phyloP scores from a whole-genome alignment of 2,797 vertebrate genomes.

The Pseudochaenichthys georgianus region DNA sequence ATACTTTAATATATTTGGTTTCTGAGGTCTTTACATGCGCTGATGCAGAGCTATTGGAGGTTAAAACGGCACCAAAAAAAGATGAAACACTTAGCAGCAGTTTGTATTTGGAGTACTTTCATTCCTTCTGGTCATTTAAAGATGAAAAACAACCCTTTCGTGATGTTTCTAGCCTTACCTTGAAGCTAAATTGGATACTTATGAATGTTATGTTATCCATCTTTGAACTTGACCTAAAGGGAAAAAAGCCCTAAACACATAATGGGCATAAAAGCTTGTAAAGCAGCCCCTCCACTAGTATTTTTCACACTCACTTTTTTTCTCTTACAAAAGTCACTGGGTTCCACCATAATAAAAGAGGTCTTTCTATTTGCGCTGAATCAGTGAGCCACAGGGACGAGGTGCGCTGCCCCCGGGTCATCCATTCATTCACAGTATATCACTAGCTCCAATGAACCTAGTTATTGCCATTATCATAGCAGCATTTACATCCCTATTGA shows the following conservation, averaged over 20 bases:
- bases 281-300: conserved; percentile 50
- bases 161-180: conserved; percentile 45
- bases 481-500: conserved; percentile 84
- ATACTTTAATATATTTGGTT: not conserved
- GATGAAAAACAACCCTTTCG: conserved; percentile 50
- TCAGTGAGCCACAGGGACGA: conserved; percentile 73
- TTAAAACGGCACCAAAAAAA: conserved; percentile 38
- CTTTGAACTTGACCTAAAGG: conserved; percentile 53
- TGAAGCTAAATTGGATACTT: conserved; percentile 56
- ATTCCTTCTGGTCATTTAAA: conserved; percentile 34
- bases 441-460: conserved; percentile 82
- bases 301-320: conserved; percentile 67
- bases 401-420: conserved; percentile 76
- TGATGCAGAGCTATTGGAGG: conserved; percentile 36
- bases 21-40: conserved; percentile 15
- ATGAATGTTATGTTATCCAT: conserved; percentile 52
- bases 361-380: conserved; percentile 65
- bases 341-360: conserved; percentile 72
- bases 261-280: conserved; percentile 59
- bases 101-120: conserved; percentile 47
- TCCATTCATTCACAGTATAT: conserved; percentile 82
- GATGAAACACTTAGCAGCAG: conserved; percentile 10
- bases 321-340: conserved; percentile 67
- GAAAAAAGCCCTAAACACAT: conserved; percentile 58
- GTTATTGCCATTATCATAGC: conserved; percentile 86